Evolutionary conservation across 2,888 invertebrate genomes (phyloP).

Genomic region (Papilio demoleus): DNA sequence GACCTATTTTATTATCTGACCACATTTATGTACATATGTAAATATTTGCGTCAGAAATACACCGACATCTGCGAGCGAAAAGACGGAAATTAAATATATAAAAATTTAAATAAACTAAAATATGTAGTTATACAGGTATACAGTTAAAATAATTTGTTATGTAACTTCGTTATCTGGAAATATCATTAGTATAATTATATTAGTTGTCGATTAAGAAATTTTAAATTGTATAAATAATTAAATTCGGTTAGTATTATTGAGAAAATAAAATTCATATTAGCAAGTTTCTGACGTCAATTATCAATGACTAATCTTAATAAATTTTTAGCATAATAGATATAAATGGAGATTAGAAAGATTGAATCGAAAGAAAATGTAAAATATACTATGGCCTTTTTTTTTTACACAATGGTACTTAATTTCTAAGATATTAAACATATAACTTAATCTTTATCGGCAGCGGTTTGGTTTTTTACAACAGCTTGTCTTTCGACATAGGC

Average conservation of each 20-base stretch:
- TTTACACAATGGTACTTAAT: too few species aligned
- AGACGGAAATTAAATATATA: constrained; percentile 6
- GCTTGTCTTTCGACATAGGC: too few species aligned
- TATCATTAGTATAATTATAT: not conserved
- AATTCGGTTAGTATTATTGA: not conserved
- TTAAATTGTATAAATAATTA: constrained; percentile 8
- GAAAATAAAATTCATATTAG: not conserved
- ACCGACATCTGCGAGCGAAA: not conserved
- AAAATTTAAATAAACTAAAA: constrained; percentile 12
- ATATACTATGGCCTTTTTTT: too few species aligned
- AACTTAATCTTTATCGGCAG: too few species aligned
- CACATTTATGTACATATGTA: not conserved
- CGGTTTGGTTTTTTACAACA: too few species aligned
- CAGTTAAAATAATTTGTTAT: constrained; percentile 17
- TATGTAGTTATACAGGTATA: constrained; percentile 17
- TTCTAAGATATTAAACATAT: too few species aligned
- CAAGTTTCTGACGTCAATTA: constrained; percentile 3
- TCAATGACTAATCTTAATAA: not conserved
- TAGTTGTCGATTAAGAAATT: not conserved
- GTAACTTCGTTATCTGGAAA: not conserved
- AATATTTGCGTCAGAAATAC: not conserved
- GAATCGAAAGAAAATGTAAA: not conserved
- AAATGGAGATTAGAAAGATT: not conserved
- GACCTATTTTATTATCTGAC: not conserved
- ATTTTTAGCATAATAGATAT: not conserved